Percentiles rank a stretch among this genome's conserved stretches.
phyloP scores from a whole-genome alignment of 2,888 invertebrate genomes.

The Odontocolon sp. region DNA sequence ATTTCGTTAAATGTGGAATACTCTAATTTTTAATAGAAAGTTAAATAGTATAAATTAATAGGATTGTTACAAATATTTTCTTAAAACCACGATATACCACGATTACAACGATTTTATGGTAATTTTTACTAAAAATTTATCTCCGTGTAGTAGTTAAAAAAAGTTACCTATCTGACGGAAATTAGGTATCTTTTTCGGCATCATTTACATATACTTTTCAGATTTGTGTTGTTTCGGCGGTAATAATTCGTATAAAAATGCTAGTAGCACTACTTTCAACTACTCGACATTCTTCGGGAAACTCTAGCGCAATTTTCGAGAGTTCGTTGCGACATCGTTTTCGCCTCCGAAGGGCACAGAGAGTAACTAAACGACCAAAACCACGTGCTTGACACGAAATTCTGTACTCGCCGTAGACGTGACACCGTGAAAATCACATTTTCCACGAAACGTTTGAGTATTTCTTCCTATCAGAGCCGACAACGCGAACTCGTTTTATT shows the following conservation, averaged over 20 bases:
- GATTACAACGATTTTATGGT: too few species aligned
- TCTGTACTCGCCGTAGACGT: background rate
- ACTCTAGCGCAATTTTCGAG: background rate
- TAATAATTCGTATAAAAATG: background rate
- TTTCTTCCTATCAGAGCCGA: background rate
- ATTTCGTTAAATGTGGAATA: too few species aligned
- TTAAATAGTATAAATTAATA: too few species aligned
- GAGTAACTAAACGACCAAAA: background rate
- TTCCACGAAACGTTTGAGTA: background rate
- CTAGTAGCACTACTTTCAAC: background rate
- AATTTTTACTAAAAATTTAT: too few species aligned
- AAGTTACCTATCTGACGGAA: too few species aligned
- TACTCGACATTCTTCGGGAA: background rate
- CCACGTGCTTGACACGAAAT: conserved; percentile 10
- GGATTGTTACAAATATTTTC: too few species aligned
- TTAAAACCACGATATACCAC: too few species aligned
- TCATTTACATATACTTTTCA: too few species aligned
- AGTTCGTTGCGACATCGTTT: conserved; percentile 7
- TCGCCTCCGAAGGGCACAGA: conserved; percentile 11
- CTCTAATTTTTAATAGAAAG: too few species aligned
- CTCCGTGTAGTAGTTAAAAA: too few species aligned
- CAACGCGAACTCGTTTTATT: background rate
- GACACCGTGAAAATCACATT: conserved; percentile 10
- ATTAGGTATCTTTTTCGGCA: too few species aligned
- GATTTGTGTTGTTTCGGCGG: too few species aligned